Percentiles rank a stretch among this genome's conserved stretches.
phyloP scores from a whole-genome alignment of 2,113 vertebrate species.

The Piaya cayana region DNA sequence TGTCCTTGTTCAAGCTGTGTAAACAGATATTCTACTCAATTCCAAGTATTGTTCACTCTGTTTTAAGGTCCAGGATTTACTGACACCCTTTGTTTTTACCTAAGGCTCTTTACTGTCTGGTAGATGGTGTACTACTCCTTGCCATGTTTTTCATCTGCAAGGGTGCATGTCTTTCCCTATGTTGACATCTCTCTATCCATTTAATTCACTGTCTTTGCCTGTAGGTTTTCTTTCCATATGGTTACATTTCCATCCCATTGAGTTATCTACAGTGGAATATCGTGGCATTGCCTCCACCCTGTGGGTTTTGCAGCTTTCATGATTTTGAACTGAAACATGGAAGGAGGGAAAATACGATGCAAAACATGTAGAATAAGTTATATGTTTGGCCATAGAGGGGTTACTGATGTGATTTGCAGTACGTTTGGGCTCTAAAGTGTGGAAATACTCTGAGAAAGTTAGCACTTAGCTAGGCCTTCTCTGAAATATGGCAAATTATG shows the following conservation, averaged over 20 bases:
- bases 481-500: not conserved
- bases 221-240: not conserved
- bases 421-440: not conserved
- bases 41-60: not conserved
- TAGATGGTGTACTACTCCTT: not conserved
- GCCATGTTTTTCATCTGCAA: not conserved
- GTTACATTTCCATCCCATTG: not conserved
- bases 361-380: not conserved
- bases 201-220: not conserved
- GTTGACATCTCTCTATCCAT: not conserved
- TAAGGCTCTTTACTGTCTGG: not conserved
- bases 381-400: not conserved
- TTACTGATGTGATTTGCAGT: not conserved
- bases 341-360: not conserved
- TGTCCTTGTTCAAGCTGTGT: not conserved
- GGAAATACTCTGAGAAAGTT: not conserved
- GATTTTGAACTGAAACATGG: not conserved
- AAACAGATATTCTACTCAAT: not conserved
- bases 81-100: not conserved
- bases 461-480: not conserved
- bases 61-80: not conserved
- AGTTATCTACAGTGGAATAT: not conserved
- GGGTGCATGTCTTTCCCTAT: not conserved
- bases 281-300: not conserved
- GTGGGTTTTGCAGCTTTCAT: not conserved